Evolutionary conservation across 2,113 vertebrate genomes (phyloP).

Genomic region (Chaetura pelagica): DNA sequence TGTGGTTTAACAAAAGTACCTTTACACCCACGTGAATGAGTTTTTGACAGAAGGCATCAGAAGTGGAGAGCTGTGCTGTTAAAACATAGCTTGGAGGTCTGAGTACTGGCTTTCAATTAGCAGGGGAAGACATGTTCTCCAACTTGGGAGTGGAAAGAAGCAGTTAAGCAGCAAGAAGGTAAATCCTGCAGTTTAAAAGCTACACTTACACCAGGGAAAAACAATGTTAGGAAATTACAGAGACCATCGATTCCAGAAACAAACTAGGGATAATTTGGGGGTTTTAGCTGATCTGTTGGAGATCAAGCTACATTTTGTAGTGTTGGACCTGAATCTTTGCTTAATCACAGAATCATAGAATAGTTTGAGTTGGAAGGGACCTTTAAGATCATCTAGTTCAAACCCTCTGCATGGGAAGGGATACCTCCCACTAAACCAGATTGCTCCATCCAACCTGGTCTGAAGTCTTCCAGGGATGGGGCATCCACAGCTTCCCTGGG

Average conservation of each 20-base stretch:
- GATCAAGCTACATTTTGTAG: not conserved
- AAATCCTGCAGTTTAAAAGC: not conserved
- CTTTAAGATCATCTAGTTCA: no score
- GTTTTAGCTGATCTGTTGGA: not conserved
- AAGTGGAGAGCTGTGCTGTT: not conserved
- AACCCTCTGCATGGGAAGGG: no score
- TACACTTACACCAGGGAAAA: not conserved
- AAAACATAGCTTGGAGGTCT: not conserved
- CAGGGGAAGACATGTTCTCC: not conserved
- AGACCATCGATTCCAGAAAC: not conserved
- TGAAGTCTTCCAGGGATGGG: no score
- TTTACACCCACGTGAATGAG: not conserved
- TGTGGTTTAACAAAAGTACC: not conserved
- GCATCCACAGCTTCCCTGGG: no score
- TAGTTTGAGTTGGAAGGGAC: no score
- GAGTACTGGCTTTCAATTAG: not conserved
- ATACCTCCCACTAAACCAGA: no score
- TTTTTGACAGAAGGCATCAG: not conserved
- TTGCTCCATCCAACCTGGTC: no score
- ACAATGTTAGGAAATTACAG: rapidly evolving
- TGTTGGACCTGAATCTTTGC: not conserved
- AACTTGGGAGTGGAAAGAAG: not conserved
- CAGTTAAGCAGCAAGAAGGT: not conserved
- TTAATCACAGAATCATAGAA: no score
- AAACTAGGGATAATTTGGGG: not conserved